Percentiles rank a stretch among this genome's conserved stretches.
These are phyloP conservation scores for Chascanopsetta lugubris DNA, from an alignment of 2,113 vertebrate genomes.

Conservation along the genomic window DNA sequence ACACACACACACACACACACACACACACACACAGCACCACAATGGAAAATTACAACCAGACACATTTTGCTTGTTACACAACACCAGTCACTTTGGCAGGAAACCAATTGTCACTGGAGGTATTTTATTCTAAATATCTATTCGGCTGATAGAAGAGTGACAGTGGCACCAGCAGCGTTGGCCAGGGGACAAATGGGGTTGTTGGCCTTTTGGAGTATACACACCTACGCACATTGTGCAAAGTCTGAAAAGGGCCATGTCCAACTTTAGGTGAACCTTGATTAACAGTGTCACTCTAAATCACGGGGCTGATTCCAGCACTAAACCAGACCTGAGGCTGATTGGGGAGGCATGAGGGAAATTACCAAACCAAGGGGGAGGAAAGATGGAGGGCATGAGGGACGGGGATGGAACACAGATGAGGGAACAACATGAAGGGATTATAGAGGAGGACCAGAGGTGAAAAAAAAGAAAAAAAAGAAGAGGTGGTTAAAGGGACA, in stretches of 20 bases:
- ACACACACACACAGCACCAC: constrained; percentile 14
- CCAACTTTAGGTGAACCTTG: constrained; percentile 62
- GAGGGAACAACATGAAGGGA: not conserved
- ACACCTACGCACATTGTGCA: constrained; percentile 41
- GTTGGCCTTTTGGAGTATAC: not conserved
- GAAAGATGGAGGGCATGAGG: not conserved
- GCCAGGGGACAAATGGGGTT: not conserved
- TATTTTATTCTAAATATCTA: constrained; percentile 18
- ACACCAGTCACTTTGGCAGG: not conserved
- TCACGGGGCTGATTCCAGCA: constrained; percentile 48
- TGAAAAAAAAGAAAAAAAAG: too few species aligned
- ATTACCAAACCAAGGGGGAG: not conserved
- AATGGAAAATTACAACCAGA: constrained; percentile 23
- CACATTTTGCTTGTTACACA: constrained; percentile 11
- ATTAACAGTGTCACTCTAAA: constrained; percentile 69
- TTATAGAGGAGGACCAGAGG: not conserved
- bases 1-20: constrained; percentile 8
- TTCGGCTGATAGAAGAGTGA: constrained; percentile 24
- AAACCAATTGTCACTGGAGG: constrained; percentile 1
- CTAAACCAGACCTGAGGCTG: constrained; percentile 59
- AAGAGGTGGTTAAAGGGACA: not conserved
- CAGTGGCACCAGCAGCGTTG: constrained; percentile 23
- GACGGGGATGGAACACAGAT: not conserved
- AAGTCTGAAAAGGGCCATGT: constrained; percentile 49
- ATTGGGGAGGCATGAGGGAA: constrained; percentile 37